These are phyloP conservation scores for Siderastrea radians DNA, from an alignment of 92 coral and sea anemone genomes.

Conservation along the genomic window DNA sequence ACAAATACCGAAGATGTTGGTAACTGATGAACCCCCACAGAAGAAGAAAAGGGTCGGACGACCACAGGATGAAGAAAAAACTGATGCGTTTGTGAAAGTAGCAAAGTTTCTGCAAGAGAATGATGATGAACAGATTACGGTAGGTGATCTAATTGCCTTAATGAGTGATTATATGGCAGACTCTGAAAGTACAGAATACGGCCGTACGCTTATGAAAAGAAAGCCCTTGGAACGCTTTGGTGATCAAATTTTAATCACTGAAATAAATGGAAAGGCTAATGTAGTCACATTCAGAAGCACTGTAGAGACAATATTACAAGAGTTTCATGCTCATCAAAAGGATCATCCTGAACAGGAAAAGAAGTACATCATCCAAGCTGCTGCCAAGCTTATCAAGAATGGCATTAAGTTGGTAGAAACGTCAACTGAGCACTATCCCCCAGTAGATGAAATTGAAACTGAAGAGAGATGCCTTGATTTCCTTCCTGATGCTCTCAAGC, in stretches of 20 bases:
- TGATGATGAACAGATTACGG: constrained; percentile 30
- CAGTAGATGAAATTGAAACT: background rate
- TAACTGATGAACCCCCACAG: background rate
- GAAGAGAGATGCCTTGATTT: background rate
- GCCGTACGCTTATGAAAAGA: constrained; percentile 26
- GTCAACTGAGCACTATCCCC: constrained; percentile 13
- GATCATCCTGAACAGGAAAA: too few relatives aligned
- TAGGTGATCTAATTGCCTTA: constrained; percentile 8
- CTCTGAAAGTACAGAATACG: constrained; percentile 25
- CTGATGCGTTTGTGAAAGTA: constrained; percentile 29
- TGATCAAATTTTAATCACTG: constrained; percentile 26
- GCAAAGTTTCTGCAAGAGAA: constrained; percentile 8
- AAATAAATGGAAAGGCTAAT: background rate
- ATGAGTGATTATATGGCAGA: constrained; percentile 2
- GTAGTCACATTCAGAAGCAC: too few relatives aligned
- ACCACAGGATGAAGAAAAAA: constrained; percentile 37
- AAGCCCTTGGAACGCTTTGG: constrained; percentile 41
- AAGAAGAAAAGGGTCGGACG: constrained; percentile 29
- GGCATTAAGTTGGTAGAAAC: constrained; percentile 11
- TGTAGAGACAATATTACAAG: background rate
- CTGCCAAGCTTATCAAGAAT: constrained; percentile 14
- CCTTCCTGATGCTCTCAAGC: too few relatives aligned
- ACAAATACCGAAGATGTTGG: constrained; percentile 13
- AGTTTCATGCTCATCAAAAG: constrained; percentile 1
- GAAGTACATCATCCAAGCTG: background rate